Base-by-base conservation (phyloP, 2,797 vertebrate species). In the Crenuchus spilurus region DNA sequence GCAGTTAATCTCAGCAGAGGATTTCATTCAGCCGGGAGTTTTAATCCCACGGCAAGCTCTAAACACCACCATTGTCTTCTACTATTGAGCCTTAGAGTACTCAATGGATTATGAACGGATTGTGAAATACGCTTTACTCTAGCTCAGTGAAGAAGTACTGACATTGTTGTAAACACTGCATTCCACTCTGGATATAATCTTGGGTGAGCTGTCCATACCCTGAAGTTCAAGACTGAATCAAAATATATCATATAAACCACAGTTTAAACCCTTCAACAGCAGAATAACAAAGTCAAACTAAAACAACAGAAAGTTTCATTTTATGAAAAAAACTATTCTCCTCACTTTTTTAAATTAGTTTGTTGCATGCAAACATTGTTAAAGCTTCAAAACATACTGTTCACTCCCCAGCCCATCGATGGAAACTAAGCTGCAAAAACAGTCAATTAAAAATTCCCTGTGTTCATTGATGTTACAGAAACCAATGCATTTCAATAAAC, bases 1-100 rank as follows among this genome's bases (percentile, higher is more conserved):
- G 48, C 48, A 46, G 52, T 55, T 78, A 74, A 76, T 80, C 78
- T 70, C 54, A 48, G 66, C 58, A 67, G 28, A 75, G 66, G 65
- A 76, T 78, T 80, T 71, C 14, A 28, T 71, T 67, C 54, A 39
- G 65, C 31, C 18, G 52, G 31, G 72, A 72, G 71, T 42, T 71
- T 71, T 37, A 80, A 78, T 76, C 64, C 37, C 54, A 63, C 18
- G 18, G 58, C 16, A 22, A 70, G 39, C 16, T 33, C 42, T 24
- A 74, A 74, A 70, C 42, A 64, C 61, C 44, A 39, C 41, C 68
- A 66, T 5, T 28, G 44, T 67, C 46, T 64, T 79, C 41, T 70
- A 39, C 48, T 69, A 18, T 62, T 10, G 44, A 65, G 58, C 28
- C n/a, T 54, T 30, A 13, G 6, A 69, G 37, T 42, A 20, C 37